Evolutionary conservation across 1,140 invertebrate genomes (phyloP), one percentile per base, ranked within the genome.

Genomic region (Pseudachorutes palmiensis): DNA sequence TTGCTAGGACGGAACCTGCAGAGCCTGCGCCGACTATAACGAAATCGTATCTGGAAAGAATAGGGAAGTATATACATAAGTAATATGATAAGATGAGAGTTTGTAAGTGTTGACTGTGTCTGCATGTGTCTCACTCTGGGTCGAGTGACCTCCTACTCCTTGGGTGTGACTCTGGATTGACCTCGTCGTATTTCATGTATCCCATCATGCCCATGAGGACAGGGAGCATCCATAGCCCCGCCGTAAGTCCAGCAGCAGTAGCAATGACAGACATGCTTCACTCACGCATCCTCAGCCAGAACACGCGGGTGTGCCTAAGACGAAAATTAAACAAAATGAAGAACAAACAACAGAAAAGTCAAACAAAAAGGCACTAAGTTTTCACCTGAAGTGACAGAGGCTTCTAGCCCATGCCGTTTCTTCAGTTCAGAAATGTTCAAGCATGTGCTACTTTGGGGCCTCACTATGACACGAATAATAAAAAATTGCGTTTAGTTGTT

Each of bases 1-100:
- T 96, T 0, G 94, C 94, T 9, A 98, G 80, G n/a, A 97, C 94
- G 2, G 91, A 83, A 72, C 93, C 95, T 73, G 94, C 92, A 0
- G 94, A 97, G 12, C 95, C 95, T 0, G 87, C 91, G 0, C 96
- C 96, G n/a, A 98, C 86, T 66, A 92, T 81, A 65, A 94, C 90
- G 71, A 92, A 93, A 77, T 93, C 90, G 71, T 92, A 93, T 86
- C 82, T 0, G 83, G 83, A 0, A 3, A n/a, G 5, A 9, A 9
- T 32, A 80, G 0, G 86, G 85, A 74, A 90, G 3, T 29, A 9
- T 29, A 62, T n/a, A 9, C 30, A 5, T n/a, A 29, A 29, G 19
- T 29, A 36, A 9, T 62, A 33, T 12, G 28, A n/a, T n/a, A n/a
- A n/a, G n/a, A n/a, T n/a, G 5, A 36, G 60, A 16, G 22, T 49